These are phyloP conservation scores for Zophobas atratus DNA, from an alignment of 1,140 invertebrate genomes.

Conservation along the genomic window DNA sequence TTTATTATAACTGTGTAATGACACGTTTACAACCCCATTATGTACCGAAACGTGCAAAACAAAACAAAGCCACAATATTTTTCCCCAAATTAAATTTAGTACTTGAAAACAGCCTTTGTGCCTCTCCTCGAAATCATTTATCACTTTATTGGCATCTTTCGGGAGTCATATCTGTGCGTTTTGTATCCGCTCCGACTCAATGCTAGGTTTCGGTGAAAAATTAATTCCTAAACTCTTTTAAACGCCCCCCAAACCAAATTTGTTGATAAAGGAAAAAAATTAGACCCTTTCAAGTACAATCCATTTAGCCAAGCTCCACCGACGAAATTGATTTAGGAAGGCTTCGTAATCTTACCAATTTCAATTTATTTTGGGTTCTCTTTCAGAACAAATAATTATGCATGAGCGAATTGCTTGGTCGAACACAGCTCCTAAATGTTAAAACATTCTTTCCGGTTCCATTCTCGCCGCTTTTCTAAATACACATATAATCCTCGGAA, in stretches of 20 bases:
- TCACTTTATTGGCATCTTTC: too few relatives aligned
- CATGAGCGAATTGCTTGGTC: constrained; percentile 10
- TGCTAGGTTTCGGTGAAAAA: neutral
- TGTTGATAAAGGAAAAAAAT: neutral
- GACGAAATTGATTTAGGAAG: neutral
- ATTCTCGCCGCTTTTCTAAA: neutral
- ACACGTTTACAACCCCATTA: too few relatives aligned
- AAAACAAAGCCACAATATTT: too few relatives aligned
- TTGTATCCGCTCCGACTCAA: too few relatives aligned
- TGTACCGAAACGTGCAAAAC: too few relatives aligned
- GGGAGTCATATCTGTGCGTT: too few relatives aligned
- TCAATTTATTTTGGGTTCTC: neutral
- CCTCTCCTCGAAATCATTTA: too few relatives aligned
- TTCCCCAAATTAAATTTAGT: too few relatives aligned
- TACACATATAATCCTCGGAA: neutral
- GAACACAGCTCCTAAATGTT: constrained; percentile 3
- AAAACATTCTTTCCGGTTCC: neutral
- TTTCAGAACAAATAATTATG: constrained; percentile 7
- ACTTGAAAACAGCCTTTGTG: too few relatives aligned
- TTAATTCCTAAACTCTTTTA: neutral
- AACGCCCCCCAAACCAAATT: neutral
- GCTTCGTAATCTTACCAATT: constrained; percentile 13
- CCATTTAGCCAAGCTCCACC: neutral
- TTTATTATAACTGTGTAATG: too few relatives aligned
- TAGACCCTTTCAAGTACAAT: constrained; percentile 7